Base-by-base conservation (phyloP, 2,113 vertebrate species). In the Cottus gobio region DNA sequence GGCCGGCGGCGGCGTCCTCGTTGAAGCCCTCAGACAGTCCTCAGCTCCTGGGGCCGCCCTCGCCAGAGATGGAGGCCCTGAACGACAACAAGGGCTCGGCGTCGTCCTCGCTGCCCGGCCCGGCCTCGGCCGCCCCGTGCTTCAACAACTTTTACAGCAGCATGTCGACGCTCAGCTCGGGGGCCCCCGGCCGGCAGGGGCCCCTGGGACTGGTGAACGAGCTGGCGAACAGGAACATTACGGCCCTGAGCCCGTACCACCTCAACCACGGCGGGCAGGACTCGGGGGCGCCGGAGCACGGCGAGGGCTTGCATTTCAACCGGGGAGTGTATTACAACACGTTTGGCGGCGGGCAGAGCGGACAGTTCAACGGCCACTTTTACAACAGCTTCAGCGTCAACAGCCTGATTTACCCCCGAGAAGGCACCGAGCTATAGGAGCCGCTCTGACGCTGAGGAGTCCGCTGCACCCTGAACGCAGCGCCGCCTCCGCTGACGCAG, bases 341-440 rank as follows among this genome's bases (percentile, higher is more conserved):
- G 26, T 97, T 98, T 80, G 93, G 96, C 4, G 77, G 95, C 70
- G 95, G 94, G 77, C 96, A 96, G 60, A 92, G 92, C 11, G 95
- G 96, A 91, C 96, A 97, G 87, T 98, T 98, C 87, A 96, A 96
- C 93, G 91, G 95, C 34, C 95, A 96, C 54, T 96, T 97, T 91
- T 96, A 97, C 90, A 97, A 96, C 92, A 96, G 95, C 91, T 97
- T 98, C 95, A 97, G 97, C 1, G 97, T 99, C 66, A 99, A 98
- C 95, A 98, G 97, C 92, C 91, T 99, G 77, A 97, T 98, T 76
- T 99, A 99, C 63, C 96, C 96, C 11, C 87, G 97, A 72, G 98
- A 99, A 37, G 97, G 97, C 46, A 95, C 97, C 0, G 98, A 99
- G 85, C 95, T 98, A 86, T 99, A 96, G 93, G 87, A 9, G 54